These are phyloP conservation scores for Caenorhabditis briggsae DNA, from an alignment of 1,140 invertebrate species.

Conservation along the genomic window DNA sequence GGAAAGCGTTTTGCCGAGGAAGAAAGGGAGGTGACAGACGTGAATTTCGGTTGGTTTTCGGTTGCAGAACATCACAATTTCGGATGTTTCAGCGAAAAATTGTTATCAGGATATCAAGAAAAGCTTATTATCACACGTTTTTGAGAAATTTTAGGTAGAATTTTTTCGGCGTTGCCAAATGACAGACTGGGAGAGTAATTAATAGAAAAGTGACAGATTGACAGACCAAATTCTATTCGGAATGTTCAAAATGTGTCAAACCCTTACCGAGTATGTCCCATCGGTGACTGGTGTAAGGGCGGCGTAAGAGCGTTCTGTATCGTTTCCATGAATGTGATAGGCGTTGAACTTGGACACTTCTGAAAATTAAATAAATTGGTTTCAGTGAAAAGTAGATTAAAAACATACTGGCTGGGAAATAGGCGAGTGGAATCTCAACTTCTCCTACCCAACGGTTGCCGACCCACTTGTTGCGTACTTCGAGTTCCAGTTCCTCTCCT, in stretches of 20 bases:
- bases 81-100: too few species aligned
- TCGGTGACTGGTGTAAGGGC: conserved; percentile 79
- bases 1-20: neutral
- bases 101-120: too few species aligned
- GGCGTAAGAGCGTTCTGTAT: conserved; percentile 79
- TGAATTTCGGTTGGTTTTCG: too few species aligned
- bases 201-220: too few species aligned
- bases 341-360: conserved; percentile 81
- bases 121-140: too few species aligned
- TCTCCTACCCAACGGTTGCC: conserved; percentile 72
- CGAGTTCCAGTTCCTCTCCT: conserved; percentile 75
- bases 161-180: too few species aligned
- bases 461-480: conserved; percentile 71
- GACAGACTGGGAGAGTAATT: too few species aligned
- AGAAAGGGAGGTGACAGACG: too few species aligned
- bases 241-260: neutral
- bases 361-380: conserved; percentile 73
- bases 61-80: too few species aligned
- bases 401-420: conserved; percentile 73
- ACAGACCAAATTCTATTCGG: too few species aligned
- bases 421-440: conserved; percentile 78
- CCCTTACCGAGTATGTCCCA: conserved; percentile 68
- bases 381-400: neutral
- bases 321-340: conserved; percentile 81
- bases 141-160: too few species aligned